These are phyloP conservation scores for Gouania willdenowi DNA, from an alignment of 2,797 vertebrate genomes.

Conservation along the genomic window DNA sequence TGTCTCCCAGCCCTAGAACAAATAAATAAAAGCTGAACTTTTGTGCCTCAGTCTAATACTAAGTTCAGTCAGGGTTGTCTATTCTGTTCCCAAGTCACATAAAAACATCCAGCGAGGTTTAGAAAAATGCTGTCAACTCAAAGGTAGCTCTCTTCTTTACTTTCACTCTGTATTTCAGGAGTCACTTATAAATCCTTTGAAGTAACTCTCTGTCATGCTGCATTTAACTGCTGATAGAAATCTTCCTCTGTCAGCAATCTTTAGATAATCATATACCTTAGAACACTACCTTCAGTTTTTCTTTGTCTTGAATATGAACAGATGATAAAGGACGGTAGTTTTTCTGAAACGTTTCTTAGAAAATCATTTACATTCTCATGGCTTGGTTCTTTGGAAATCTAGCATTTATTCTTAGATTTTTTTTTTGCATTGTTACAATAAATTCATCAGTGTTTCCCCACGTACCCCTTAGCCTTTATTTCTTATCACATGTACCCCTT, in stretches of 20 bases:
- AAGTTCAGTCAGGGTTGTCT: constrained; percentile 36
- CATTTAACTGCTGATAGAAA: constrained; percentile 73
- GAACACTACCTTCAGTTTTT: too few species aligned
- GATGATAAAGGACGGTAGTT: constrained; percentile 24
- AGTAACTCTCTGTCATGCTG: constrained; percentile 73
- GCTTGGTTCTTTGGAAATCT: constrained; percentile 11
- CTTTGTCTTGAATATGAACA: constrained; percentile 34
- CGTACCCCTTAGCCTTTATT: too few species aligned
- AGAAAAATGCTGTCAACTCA: constrained; percentile 61
- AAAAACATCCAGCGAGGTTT: constrained; percentile 43
- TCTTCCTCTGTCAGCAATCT: constrained; percentile 65
- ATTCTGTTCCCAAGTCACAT: constrained; percentile 52
- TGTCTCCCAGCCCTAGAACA: too few species aligned
- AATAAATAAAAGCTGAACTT: too few species aligned
- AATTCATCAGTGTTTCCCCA: too few species aligned
- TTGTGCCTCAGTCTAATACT: too few species aligned
- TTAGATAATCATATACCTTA: constrained; percentile 66
- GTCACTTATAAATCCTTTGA: constrained; percentile 75
- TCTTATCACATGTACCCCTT: too few species aligned
- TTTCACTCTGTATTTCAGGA: constrained; percentile 68
- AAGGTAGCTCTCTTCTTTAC: constrained; percentile 72
- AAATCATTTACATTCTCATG: constrained; percentile 1
- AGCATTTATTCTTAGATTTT: not conserved
- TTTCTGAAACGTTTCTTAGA: constrained; percentile 30
- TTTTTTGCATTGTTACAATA: not conserved